phyloP scores from a whole-genome alignment of 2,797 vertebrate genomes.

The Spondyliosoma cantharus region DNA sequence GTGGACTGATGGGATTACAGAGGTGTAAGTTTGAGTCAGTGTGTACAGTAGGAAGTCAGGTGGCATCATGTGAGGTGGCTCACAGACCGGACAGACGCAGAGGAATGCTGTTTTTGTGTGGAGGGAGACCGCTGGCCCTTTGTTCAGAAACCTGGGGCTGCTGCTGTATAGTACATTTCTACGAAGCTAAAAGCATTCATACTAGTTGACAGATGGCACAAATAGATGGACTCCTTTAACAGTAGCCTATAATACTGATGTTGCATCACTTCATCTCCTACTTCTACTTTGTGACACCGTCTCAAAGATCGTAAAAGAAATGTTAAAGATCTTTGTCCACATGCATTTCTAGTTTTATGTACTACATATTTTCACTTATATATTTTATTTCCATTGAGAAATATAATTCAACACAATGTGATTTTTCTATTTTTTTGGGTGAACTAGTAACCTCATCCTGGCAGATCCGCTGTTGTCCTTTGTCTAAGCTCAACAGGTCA shows the following conservation, averaged over 20 bases:
- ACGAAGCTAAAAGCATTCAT: not conserved
- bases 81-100: constrained; percentile 47
- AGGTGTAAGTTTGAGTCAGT: constrained; percentile 35
- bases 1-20: constrained; percentile 24
- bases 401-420: not conserved
- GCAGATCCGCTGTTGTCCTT: not conserved
- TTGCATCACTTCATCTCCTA: too few relatives aligned
- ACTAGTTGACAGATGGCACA: not conserved
- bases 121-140: constrained; percentile 26
- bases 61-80: constrained; percentile 61
- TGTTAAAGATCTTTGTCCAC: too few relatives aligned
- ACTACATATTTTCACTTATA: not conserved
- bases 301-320: not conserved
- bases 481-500: not conserved
- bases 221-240: not conserved
- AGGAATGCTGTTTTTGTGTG: constrained; percentile 68
- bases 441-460: not conserved
- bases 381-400: not conserved
- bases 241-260: too few relatives aligned
- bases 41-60: constrained; percentile 62
- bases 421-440: not conserved
- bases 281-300: not conserved
- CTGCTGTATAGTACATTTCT: not conserved
- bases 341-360: not conserved
- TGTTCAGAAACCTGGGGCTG: constrained; percentile 24